Evolutionary conservation across 2,797 vertebrate genomes (phyloP).

Genomic region (Chlorospingus flavigularis): DNA sequence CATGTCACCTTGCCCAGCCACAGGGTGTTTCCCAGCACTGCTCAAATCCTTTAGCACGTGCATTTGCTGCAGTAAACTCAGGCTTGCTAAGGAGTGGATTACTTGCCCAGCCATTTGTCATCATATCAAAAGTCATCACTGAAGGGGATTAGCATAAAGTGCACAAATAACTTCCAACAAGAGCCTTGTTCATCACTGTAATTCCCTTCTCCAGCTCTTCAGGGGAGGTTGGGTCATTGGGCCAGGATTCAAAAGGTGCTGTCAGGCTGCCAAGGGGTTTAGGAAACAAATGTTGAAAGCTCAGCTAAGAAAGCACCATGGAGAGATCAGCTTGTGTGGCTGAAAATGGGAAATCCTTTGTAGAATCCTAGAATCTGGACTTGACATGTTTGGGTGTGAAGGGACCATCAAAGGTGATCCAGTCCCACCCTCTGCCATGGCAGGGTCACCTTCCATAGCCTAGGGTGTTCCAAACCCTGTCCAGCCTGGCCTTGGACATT

Average conservation of each 20-base stretch:
- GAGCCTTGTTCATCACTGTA: not conserved
- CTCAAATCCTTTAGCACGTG: not conserved
- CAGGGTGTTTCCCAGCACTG: not conserved
- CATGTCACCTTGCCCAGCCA: not conserved
- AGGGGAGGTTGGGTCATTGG: not conserved
- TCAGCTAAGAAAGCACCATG: not conserved
- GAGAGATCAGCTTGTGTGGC: not conserved
- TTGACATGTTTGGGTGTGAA: not conserved
- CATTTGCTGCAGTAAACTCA: not conserved
- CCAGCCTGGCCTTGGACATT: not conserved
- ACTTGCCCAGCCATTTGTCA: not conserved
- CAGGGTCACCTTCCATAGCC: accelerated
- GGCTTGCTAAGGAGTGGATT: slow-evolving; percentile 2
- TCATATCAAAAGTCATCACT: not conserved
- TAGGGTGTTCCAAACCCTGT: accelerated
- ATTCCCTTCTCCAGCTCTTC: not conserved
- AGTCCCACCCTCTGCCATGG: not conserved
- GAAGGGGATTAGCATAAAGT: slow-evolving; percentile 17
- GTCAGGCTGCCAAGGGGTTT: not conserved
- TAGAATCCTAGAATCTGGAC: not conserved
- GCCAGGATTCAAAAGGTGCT: not conserved
- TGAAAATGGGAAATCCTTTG: not conserved
- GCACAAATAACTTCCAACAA: not conserved
- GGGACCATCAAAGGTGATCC: not conserved
- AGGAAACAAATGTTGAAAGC: not conserved